phyloP scores from a whole-genome alignment of 1,140 invertebrate species.

The Cephus cinctus region DNA sequence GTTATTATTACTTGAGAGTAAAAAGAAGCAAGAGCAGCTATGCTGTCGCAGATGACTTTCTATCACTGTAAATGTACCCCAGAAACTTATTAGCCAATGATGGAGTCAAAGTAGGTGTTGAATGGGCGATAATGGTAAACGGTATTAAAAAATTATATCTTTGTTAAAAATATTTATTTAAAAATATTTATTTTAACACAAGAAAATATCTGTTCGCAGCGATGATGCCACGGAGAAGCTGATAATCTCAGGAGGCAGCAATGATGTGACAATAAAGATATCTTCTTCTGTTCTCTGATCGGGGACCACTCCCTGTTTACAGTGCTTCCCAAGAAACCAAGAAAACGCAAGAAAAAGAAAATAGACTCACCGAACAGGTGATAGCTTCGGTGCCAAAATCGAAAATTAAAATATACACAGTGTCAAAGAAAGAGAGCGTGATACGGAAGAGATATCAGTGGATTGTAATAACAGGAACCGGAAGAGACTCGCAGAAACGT shows the following conservation, averaged over 20 bases:
- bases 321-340: constrained; percentile 47
- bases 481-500: too few species aligned
- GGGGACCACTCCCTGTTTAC: constrained; percentile 38
- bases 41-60: too few species aligned
- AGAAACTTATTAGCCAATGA: too few species aligned
- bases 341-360: constrained; percentile 11
- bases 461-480: constrained; percentile 1
- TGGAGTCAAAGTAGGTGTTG: too few species aligned
- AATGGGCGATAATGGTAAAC: too few species aligned
- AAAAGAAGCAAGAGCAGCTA: too few species aligned
- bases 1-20: too few species aligned
- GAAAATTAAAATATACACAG: constrained; percentile 8
- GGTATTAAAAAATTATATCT: too few species aligned
- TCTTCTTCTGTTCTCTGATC: constrained; percentile 40
- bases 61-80: too few species aligned
- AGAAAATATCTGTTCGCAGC: constrained; percentile 45
- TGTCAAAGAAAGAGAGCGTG: constrained; percentile 6
- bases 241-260: constrained; percentile 34
- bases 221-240: constrained; percentile 44
- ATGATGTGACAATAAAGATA: constrained; percentile 57
- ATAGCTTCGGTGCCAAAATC: constrained; percentile 19
- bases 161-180: constrained; percentile 1
- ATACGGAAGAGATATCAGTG: constrained; percentile 4
- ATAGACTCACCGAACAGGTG: neutral
- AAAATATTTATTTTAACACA: constrained; percentile 17